Evolutionary conservation across 1,140 invertebrate genomes (phyloP), one percentile per base, ranked within the genome.

Genomic region (Panonychus citri): DNA sequence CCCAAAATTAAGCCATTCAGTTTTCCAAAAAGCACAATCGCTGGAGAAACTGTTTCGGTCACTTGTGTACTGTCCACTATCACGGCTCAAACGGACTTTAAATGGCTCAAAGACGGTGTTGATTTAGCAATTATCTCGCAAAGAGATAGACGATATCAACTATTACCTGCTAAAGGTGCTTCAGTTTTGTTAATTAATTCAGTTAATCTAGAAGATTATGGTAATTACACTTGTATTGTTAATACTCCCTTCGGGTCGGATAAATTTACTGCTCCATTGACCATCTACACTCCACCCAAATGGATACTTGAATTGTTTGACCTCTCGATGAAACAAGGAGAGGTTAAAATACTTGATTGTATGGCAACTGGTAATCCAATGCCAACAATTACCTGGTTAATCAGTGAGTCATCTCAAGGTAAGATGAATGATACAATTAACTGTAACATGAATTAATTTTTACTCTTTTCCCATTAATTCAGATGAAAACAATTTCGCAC

Each of bases 241-340:
- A 81, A 78, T 54, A 95, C 94, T 71, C 75, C 79, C 48, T 87
- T 88, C 64, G 89, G 89, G 24, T 79, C 82, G 57, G 88, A 93
- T 65, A 81, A 88, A 66, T 85, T 88, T 76, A 80, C 80, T 24
- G 85, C 90, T 66, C 82, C 87, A 64, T 75, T 95, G 15, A 81
- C 85, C 53, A 84, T 94, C 28, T 34, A 34, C 30, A 34, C 30
- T 34, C 30, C 30, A 7, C 30, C 30, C 17, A 48, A 25, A 19
- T 48, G 43, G 43, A 25, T 21, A 8, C 25, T 48, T 34, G 30
- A 34, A 12, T 12, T 34, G 30, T 34, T 34, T 34, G 30, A 34
- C 12, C 12, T 34, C 5, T 34, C 30, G 5, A 34, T 34, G 30
- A 34, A 34, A 34, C 30, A 34, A 34, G 30, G 30, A 34, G 30